Percentiles rank a stretch among this genome's conserved stretches.
Evolutionary conservation across 2,888 invertebrate species (phyloP).

Genomic region (Smittia sp.): DNA sequence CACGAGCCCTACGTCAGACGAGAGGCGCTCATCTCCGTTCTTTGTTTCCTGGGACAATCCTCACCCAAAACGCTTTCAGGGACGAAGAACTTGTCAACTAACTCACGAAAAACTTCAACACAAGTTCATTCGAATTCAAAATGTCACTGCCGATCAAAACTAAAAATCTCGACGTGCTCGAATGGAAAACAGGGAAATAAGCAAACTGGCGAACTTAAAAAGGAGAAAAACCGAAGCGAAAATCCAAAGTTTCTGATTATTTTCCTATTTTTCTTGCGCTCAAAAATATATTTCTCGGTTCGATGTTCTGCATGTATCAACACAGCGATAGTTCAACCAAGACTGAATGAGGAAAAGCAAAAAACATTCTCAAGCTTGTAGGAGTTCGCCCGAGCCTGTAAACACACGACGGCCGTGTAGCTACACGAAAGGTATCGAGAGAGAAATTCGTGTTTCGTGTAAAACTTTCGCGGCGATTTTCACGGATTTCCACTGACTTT

Average conservation of each 20-base stretch:
- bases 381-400: too few species aligned
- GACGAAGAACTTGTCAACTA: slow-evolving; percentile 37
- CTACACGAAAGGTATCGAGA: slow-evolving; percentile 32
- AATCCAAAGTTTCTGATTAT: slow-evolving; percentile 31
- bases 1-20: not conserved
- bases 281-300: slow-evolving; percentile 36
- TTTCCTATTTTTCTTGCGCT: slow-evolving; percentile 34
- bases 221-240: slow-evolving; percentile 33
- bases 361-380: slow-evolving; percentile 28
- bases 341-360: slow-evolving; percentile 32
- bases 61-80: slow-evolving; percentile 26
- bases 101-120: not conserved
- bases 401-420: not conserved
- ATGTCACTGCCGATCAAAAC: not conserved
- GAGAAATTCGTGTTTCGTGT: slow-evolving; percentile 7
- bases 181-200: not conserved
- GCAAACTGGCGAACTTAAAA: slow-evolving; percentile 29
- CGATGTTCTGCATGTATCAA: slow-evolving; percentile 17
- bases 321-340: slow-evolving; percentile 33
- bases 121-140: not conserved
- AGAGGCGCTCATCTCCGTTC: slow-evolving; percentile 23
- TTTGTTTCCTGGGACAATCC: not conserved
- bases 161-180: not conserved
- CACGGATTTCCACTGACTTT: not conserved
- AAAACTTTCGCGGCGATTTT: slow-evolving; percentile 13